phyloP scores from a whole-genome alignment of 2,888 invertebrate species.

The Adela reaumurella region DNA sequence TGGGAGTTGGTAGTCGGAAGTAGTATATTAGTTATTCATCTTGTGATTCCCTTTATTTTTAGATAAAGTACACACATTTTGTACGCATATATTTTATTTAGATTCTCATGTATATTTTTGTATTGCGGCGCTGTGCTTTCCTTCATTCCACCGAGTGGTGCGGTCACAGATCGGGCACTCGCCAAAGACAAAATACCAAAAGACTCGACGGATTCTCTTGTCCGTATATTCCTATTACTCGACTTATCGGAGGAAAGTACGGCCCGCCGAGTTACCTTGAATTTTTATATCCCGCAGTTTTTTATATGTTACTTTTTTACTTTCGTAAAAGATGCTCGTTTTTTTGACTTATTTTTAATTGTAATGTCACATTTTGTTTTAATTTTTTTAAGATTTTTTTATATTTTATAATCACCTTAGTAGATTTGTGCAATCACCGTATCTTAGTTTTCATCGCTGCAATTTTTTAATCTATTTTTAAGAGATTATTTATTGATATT shows the following conservation, averaged over 20 bases:
- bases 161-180: too few relatives aligned
- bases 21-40: too few relatives aligned
- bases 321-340: conserved; percentile 28
- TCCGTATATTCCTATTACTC: conserved; percentile 31
- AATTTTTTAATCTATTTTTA: neutral
- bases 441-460: neutral
- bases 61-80: neutral
- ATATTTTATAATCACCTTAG: neutral
- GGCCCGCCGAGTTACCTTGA: conserved; percentile 36
- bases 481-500: neutral
- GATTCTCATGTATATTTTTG: conserved; percentile 1
- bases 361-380: neutral
- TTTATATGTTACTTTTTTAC: conserved; percentile 28
- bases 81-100: neutral
- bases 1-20: too few relatives aligned
- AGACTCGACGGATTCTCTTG: conserved; percentile 7
- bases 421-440: neutral
- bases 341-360: conserved; percentile 8
- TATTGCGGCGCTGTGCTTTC: neutral
- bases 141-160: conserved; percentile 11
- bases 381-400: too few relatives aligned
- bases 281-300: conserved; percentile 36
- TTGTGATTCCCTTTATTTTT: neutral
- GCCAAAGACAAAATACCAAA: neutral
- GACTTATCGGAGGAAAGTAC: conserved; percentile 26